A percentile compares a stretch with the other conserved stretches of the same genome.
These are phyloP conservation scores for Capreolus pygargus DNA, from an alignment of 2,113 vertebrate genomes.

Conservation along the genomic window DNA sequence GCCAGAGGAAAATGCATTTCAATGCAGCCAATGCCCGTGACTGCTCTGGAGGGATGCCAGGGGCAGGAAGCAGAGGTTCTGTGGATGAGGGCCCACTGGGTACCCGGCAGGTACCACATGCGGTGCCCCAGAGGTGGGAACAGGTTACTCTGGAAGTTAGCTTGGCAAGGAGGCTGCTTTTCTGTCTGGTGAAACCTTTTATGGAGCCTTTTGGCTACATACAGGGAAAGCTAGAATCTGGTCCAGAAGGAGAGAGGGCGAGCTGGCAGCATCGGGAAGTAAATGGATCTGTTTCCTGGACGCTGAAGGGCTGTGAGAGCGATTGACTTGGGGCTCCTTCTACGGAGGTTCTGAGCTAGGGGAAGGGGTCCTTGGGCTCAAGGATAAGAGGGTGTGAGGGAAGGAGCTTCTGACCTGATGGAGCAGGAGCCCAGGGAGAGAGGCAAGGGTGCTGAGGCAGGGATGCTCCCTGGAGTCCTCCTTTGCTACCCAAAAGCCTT, in stretches of 20 bases:
- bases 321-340: not conserved
- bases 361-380: not conserved
- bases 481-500: not conserved
- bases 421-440: not conserved
- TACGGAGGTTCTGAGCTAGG: not conserved
- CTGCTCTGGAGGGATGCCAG: not conserved
- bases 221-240: not conserved
- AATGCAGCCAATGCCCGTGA: accelerated
- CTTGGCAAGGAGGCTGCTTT: not conserved
- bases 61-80: not conserved
- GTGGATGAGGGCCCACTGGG: not conserved
- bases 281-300: not conserved
- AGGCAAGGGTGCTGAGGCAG: accelerated
- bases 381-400: not conserved
- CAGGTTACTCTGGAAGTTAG: not conserved
- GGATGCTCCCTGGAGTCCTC: accelerated
- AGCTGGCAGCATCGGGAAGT: accelerated
- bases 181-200: not conserved
- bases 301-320: accelerated
- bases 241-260: not conserved
- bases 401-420: not conserved
- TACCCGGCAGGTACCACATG: accelerated
- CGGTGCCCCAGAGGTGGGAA: accelerated
- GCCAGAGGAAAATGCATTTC: not conserved
- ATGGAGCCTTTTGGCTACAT: not conserved